phyloP scores from a whole-genome alignment of 92 coral and sea anemone genomes.

The Metridium senile region DNA sequence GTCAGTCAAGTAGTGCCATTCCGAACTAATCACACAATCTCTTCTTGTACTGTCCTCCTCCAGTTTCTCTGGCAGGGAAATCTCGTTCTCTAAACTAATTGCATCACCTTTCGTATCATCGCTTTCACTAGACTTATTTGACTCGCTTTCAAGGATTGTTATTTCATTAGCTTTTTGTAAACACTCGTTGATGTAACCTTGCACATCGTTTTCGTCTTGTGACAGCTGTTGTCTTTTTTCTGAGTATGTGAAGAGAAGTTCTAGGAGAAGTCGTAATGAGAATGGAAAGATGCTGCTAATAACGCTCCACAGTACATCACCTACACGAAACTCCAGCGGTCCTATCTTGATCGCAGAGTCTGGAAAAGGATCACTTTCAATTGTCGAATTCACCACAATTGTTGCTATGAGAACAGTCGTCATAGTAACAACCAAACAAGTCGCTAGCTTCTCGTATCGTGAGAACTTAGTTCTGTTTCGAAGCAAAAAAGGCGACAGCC shows the following conservation, averaged over 20 bases:
- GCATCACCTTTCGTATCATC: not conserved
- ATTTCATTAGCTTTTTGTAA: constrained; percentile 20
- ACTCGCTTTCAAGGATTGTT: constrained; percentile 31
- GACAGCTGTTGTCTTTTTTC: not conserved
- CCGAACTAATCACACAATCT: constrained; percentile 2
- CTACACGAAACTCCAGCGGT: constrained; percentile 36
- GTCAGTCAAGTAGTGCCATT: constrained; percentile 17
- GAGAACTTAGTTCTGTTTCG: constrained; percentile 39
- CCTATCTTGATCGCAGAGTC: constrained; percentile 34
- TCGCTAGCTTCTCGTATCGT: constrained; percentile 45
- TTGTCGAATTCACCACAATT: constrained; percentile 25
- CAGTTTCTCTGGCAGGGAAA: not conserved
- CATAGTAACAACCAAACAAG: constrained; percentile 43
- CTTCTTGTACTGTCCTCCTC: constrained; percentile 1
- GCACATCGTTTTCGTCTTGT: constrained; percentile 28
- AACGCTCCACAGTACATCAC: constrained; percentile 47
- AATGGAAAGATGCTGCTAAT: constrained; percentile 51
- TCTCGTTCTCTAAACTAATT: not conserved
- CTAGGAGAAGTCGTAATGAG: constrained; percentile 42
- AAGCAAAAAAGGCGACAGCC: constrained; percentile 55
- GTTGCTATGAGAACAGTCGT: constrained; percentile 34
- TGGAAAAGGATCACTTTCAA: constrained; percentile 20
- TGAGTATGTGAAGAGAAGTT: constrained; percentile 42
- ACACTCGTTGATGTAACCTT: constrained; percentile 34
- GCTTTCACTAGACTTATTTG: constrained; percentile 1